phyloP scores from a whole-genome alignment of 1,140 invertebrate genomes.

The Ooceraea biroi region DNA sequence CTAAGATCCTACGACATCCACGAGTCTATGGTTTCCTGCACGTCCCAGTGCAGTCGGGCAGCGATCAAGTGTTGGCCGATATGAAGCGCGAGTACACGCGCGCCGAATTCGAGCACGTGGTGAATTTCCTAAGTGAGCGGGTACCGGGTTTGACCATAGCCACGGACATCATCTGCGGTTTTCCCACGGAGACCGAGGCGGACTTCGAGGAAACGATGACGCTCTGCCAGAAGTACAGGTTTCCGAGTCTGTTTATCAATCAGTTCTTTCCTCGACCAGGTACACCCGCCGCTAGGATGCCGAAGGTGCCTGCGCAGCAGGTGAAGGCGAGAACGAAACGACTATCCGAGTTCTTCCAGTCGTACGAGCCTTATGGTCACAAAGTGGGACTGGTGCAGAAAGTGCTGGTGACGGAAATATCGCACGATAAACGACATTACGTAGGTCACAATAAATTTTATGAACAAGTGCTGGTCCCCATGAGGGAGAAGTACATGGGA shows the following conservation, averaged over 20 bases:
- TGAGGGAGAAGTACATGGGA: constrained; percentile 92
- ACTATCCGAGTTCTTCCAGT: constrained; percentile 96
- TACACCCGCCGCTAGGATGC: constrained; percentile 97
- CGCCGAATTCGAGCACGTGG: constrained; percentile 95
- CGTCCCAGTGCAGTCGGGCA: constrained; percentile 98
- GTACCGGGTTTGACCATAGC: constrained; percentile 97
- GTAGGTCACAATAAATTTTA: constrained; percentile 99
- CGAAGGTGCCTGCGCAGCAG: constrained; percentile 92
- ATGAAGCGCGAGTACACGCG: constrained; percentile 98
- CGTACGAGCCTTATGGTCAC: constrained; percentile 94
- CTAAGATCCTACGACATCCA: constrained; percentile 95
- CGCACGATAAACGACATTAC: constrained; percentile 95
- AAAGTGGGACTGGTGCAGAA: constrained; percentile 92
- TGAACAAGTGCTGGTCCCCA: constrained; percentile 96
- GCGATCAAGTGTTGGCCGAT: constrained; percentile 96
- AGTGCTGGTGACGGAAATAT: constrained; percentile 97
- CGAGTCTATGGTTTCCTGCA: constrained; percentile 98
- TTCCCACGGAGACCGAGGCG: constrained; percentile 97
- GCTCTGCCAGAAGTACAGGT: constrained; percentile 95
- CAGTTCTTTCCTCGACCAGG: constrained; percentile 98
- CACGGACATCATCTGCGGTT: constrained; percentile 99
- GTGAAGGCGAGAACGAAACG: constrained; percentile 96
- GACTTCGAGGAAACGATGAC: constrained; percentile 96
- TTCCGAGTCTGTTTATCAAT: constrained; percentile 98
- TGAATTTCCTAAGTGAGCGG: constrained; percentile 92